Percentiles rank a stretch among this genome's conserved stretches.
Conservation (phyloP, 1,140 invertebrate genomes). For the Metopolophium dirhodum region DNA sequence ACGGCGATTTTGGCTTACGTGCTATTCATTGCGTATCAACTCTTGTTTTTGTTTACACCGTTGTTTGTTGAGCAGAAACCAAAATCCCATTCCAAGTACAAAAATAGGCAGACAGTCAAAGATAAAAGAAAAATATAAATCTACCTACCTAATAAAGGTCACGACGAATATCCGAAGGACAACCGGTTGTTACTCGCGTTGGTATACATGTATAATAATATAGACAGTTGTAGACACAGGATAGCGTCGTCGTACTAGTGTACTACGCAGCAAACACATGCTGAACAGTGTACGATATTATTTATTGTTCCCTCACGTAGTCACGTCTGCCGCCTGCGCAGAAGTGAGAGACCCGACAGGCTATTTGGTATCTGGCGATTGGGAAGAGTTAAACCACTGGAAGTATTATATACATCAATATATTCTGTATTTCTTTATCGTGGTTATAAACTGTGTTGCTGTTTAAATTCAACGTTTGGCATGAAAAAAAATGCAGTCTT, state of each 20-base stretch:
- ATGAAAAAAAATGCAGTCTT: neutral
- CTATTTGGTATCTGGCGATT: neutral
- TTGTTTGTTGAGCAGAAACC: neutral
- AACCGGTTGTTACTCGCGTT: conserved; percentile 2
- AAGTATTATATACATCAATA: neutral
- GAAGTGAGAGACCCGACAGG: neutral
- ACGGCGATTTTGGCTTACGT: neutral
- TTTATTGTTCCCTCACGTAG: neutral
- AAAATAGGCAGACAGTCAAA: neutral
- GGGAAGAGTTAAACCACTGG: neutral
- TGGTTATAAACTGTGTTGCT: neutral
- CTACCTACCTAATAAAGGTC: neutral
- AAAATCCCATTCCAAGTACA: neutral
- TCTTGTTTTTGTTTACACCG: neutral
- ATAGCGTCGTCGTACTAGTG: neutral
- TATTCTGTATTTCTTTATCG: neutral
- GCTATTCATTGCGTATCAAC: neutral
- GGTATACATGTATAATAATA: neutral
- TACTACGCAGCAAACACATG: neutral
- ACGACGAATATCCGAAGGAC: conserved; percentile 13
- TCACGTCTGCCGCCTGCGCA: neutral
- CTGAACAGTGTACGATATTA: neutral
- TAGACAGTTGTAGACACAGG: neutral
- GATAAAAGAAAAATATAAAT: neutral
- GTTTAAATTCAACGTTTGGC: neutral